Evolutionary conservation across 1,140 invertebrate genomes (phyloP), one percentile per base, ranked within the genome.

Genomic region (Bombus superbus): DNA sequence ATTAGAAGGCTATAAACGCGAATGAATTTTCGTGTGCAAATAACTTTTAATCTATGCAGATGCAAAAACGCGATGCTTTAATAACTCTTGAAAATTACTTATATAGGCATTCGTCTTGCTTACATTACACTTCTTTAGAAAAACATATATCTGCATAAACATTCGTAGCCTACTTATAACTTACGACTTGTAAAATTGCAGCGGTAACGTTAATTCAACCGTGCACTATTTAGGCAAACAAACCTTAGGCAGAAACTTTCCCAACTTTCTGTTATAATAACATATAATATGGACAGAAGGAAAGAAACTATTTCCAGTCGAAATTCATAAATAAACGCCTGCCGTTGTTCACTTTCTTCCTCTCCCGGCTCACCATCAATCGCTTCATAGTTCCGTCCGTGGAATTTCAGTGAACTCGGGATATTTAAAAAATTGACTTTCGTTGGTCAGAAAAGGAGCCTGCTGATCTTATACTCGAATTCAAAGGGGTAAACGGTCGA

Each of bases 401-500:
- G 25, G 8, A 72, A 44, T 72, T 42, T 13, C 40, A 42, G 9
- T 6, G 15, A 44, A 44, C 44, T 44, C 3, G 13, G 25, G 44
- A 13, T 38, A n/a, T 73, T 25, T n/a, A 22, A 40, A 71, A 57
- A 53, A 57, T 71, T 40, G 32, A 81, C 13, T 18, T 44, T 69
- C 25, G 32, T 57, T 53, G 11, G 44, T 3, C 32, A 4, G 11
- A n/a, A 77, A 64, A 42, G 15, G n/a, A 15, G 28, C 9, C 11
- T 28, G 25, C 9, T 3, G 35, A 44, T 69, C 71, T 57, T 38
- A 4, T 42, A 9, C 32, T 44, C 32, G 64, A 69, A 47, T 38
- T 80, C 64, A 66, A 80, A 71, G 35, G 35, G 78, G 13, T 81
- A 53, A 81, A 53, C 64, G 64, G 44, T 69, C 66, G 78, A 71